These are phyloP conservation scores for Platysternon megacephalum DNA, from an alignment of 2,113 vertebrate species.

Conservation along the genomic window DNA sequence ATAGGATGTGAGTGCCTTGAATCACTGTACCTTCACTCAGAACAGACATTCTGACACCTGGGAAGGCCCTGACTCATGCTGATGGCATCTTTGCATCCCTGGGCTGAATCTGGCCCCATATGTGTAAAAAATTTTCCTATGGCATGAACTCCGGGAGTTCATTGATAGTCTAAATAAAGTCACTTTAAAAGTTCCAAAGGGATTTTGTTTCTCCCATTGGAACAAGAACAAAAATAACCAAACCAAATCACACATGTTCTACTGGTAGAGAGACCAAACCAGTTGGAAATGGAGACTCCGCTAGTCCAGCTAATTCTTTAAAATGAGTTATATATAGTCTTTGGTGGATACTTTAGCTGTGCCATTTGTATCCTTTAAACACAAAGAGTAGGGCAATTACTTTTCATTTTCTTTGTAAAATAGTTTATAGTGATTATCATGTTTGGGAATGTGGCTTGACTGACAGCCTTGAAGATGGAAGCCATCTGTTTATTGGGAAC, in stretches of 20 bases:
- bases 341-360: not conserved
- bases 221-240: not conserved
- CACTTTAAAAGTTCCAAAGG: not conserved
- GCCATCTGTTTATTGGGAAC: not conserved
- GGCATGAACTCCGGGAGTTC: not conserved
- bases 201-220: not conserved
- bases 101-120: not conserved
- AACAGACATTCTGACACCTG: not conserved
- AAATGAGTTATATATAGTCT: not conserved
- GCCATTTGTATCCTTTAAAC: not conserved
- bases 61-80: not conserved
- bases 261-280: not conserved
- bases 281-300: not conserved
- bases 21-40: not conserved
- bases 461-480: slow-evolving; percentile 3
- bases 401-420: not conserved
- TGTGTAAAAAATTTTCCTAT: not conserved
- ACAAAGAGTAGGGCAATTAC: not conserved
- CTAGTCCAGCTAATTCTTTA: not conserved
- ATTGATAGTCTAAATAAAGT: not conserved
- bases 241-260: not conserved
- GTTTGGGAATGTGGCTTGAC: not conserved
- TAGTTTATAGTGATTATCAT: not conserved
- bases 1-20: not conserved
- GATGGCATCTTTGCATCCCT: not conserved